These are phyloP conservation scores for Drosophila gunungcola DNA, from an alignment of 1,140 invertebrate genomes.

Conservation along the genomic window DNA sequence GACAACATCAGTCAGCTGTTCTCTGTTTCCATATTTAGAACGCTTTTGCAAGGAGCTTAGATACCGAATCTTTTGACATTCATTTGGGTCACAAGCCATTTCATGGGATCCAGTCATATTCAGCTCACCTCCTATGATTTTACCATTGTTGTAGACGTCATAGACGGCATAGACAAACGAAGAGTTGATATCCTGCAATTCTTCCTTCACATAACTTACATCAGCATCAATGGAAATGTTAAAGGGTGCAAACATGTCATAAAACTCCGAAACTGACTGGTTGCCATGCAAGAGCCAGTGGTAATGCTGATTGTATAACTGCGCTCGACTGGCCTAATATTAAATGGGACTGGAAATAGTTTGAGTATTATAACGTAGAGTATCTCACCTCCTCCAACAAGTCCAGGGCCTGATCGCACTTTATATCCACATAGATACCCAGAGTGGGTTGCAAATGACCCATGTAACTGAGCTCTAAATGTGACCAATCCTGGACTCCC, in stretches of 20 bases:
- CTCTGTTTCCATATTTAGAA: slow-evolving; percentile 59
- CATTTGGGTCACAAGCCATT: slow-evolving; percentile 27
- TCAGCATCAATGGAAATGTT: slow-evolving; percentile 77
- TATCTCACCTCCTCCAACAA: slow-evolving; percentile 48
- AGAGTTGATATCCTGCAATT: background rate
- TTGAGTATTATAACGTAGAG: background rate
- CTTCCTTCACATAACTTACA: slow-evolving; percentile 49
- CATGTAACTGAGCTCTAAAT: slow-evolving; percentile 55
- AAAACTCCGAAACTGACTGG: slow-evolving; percentile 17
- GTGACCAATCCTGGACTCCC: slow-evolving; percentile 19
- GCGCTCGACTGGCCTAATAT: slow-evolving; percentile 43
- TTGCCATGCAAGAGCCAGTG: slow-evolving; percentile 71
- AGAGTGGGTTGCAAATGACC: slow-evolving; percentile 55
- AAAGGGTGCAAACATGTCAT: slow-evolving; percentile 35
- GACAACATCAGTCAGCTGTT: slow-evolving; percentile 60
- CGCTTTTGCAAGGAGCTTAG: slow-evolving; percentile 59
- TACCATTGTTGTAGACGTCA: slow-evolving; percentile 81
- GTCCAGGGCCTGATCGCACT: slow-evolving; percentile 34
- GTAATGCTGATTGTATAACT: slow-evolving; percentile 74
- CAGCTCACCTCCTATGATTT: slow-evolving; percentile 63
- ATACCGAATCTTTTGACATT: slow-evolving; percentile 39
- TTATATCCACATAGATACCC: slow-evolving; percentile 68
- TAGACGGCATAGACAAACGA: slow-evolving; percentile 31
- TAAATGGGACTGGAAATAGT: background rate
- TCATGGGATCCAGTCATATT: slow-evolving; percentile 71